Base-by-base conservation (phyloP, 2,888 invertebrate species). In the Clanis bilineata region DNA sequence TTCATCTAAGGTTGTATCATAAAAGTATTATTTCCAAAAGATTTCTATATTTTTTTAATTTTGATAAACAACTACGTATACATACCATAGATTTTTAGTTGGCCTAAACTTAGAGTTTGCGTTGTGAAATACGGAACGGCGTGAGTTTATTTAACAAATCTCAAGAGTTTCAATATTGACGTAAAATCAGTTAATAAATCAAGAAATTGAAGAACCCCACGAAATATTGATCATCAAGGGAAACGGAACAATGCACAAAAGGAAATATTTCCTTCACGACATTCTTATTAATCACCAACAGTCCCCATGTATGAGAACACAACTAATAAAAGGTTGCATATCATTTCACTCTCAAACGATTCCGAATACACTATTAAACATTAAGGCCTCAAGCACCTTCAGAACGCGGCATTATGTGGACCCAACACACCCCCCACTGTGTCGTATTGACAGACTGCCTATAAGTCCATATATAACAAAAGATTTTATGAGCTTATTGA, bases 361-460 rank as follows among this genome's bases (percentile, higher is more conserved):
- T 83, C 69, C 73, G 77, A 86, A 88, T 83, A 77, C 76, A 73
- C 72, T 66, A 78, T 77, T 77, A 77, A 78, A 69, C 62, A 64
- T 65, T 68, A 68, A 73, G 68, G 68, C 63, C 72, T 77, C 75
- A 80, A 75, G 74, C 82, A 80, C 82, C 85, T 78, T 73, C 74
- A 76, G 76, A 77, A 79, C 78, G 79, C 68, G 70, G 74, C 69
- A 68, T 71, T 75, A 73, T 77, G 69, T 71, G 72, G 77, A 71
- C 67, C 77, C 73, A 74, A 76, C 77, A 76, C 64, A 70, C 79
- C 74, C 85, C 87, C 86, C 86, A 87, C 84, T 75, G 74, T 47
- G 59, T 83, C 61, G 83, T 90, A 91, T 91, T 89, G 90, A 91
- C 86, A 89, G 84, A 88, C 83, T 89, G 90, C 90, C 88, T 90